Conservation (phyloP, 2,888 invertebrate genomes). For the Apocheima hispidaria region DNA sequence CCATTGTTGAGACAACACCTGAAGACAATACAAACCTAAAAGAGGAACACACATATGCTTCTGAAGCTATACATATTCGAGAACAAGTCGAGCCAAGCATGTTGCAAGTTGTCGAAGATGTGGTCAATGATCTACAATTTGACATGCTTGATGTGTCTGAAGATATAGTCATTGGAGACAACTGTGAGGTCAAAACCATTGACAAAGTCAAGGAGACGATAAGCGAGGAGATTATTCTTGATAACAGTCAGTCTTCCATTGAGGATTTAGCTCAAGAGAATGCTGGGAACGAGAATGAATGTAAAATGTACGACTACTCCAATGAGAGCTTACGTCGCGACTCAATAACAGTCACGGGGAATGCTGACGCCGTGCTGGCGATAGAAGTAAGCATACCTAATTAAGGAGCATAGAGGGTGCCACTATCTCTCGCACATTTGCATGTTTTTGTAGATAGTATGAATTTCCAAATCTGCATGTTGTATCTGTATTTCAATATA, state of each 20-base stretch:
- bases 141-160: slow-evolving; percentile 82
- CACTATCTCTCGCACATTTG: too few species aligned
- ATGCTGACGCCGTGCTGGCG: slow-evolving; percentile 79
- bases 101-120: slow-evolving; percentile 46
- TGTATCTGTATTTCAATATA: too few species aligned
- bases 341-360: slow-evolving; percentile 68
- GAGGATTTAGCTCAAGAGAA: slow-evolving; percentile 54
- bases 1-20: background rate
- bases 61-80: background rate
- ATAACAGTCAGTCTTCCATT: slow-evolving; percentile 72
- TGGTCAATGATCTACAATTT: slow-evolving; percentile 69
- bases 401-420: too few species aligned
- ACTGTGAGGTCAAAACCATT: slow-evolving; percentile 65
- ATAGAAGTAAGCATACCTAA: slow-evolving; percentile 68
- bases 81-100: slow-evolving; percentile 9
- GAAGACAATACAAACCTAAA: background rate
- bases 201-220: slow-evolving; percentile 59
- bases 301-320: slow-evolving; percentile 76
- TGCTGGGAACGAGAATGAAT: slow-evolving; percentile 56
- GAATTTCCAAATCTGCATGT: too few species aligned
- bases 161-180: slow-evolving; percentile 76
- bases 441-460: too few species aligned
- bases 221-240: slow-evolving; percentile 73
- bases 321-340: slow-evolving; percentile 74
- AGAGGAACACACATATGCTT: background rate